phyloP scores from a whole-genome alignment of 2,797 vertebrate genomes.

The Dallia pectoralis region DNA sequence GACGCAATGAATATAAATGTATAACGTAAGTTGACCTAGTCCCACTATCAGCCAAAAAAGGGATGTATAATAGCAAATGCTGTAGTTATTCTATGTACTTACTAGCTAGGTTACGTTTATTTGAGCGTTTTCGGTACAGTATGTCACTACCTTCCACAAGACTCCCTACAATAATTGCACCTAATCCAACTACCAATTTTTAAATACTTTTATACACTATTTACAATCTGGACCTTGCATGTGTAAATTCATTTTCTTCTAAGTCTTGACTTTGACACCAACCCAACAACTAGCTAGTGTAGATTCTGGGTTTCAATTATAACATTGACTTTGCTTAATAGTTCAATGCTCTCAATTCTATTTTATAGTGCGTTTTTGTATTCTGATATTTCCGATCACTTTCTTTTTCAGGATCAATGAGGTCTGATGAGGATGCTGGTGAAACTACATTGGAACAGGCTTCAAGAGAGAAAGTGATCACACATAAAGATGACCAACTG shows the following conservation, averaged over 20 bases:
- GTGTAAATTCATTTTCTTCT: not conserved
- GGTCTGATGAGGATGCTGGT: slow-evolving; percentile 30
- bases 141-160: not conserved
- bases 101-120: too few relatives aligned
- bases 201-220: too few relatives aligned
- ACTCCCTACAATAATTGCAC: not conserved
- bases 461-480: slow-evolving; percentile 32
- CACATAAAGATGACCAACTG: slow-evolving; percentile 12
- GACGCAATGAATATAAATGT: too few relatives aligned
- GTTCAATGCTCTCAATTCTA: not conserved
- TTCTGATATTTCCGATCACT: not conserved
- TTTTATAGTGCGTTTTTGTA: not conserved
- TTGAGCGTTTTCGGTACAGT: too few relatives aligned
- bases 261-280: not conserved
- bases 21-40: too few relatives aligned
- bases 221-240: too few relatives aligned
- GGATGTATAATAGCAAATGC: too few relatives aligned
- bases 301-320: not conserved
- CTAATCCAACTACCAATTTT: not conserved
- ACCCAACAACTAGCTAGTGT: not conserved
- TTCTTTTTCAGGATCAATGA: slow-evolving; percentile 48
- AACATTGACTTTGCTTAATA: not conserved
- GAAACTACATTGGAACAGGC: slow-evolving; percentile 38
- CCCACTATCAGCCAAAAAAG: too few relatives aligned
- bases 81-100: too few relatives aligned